phyloP scores from a whole-genome alignment of 2,888 invertebrate species.

The Apodemia mormo region DNA sequence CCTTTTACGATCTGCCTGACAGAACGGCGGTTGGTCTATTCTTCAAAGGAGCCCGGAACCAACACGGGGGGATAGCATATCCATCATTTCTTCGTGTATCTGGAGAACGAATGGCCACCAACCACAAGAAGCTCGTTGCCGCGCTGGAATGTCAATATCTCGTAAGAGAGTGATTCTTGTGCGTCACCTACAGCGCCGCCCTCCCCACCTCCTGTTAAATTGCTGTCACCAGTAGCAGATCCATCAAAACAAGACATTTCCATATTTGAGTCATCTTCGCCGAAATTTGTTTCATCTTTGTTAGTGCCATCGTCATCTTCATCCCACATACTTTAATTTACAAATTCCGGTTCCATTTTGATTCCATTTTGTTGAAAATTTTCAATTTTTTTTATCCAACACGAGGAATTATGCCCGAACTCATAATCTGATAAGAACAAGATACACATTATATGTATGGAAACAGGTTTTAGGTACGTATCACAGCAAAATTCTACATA shows the following conservation, averaged over 20 bases:
- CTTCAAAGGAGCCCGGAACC: too few species aligned
- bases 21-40: too few species aligned
- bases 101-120: conserved; percentile 42
- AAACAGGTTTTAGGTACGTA: too few species aligned
- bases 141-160: conserved; percentile 42
- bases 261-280: conserved; percentile 85
- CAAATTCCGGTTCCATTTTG: conserved; percentile 86
- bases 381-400: too few species aligned
- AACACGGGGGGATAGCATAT: too few species aligned
- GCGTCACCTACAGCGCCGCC: conserved; percentile 80
- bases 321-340: conserved; percentile 82
- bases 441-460: too few species aligned
- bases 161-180: conserved; percentile 47
- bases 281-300: conserved; percentile 84
- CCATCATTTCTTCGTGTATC: conserved; percentile 40
- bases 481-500: too few species aligned
- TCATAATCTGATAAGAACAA: too few species aligned
- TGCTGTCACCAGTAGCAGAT: conserved; percentile 75
- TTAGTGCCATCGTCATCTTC: conserved; percentile 83
- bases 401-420: too few species aligned
- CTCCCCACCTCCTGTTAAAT: conserved; percentile 74
- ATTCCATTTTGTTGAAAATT: too few species aligned
- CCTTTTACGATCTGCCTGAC: too few species aligned
- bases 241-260: conserved; percentile 83
- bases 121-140: conserved; percentile 43